Conservation (phyloP, 2,888 invertebrate species). For the Campoletis raptor region DNA sequence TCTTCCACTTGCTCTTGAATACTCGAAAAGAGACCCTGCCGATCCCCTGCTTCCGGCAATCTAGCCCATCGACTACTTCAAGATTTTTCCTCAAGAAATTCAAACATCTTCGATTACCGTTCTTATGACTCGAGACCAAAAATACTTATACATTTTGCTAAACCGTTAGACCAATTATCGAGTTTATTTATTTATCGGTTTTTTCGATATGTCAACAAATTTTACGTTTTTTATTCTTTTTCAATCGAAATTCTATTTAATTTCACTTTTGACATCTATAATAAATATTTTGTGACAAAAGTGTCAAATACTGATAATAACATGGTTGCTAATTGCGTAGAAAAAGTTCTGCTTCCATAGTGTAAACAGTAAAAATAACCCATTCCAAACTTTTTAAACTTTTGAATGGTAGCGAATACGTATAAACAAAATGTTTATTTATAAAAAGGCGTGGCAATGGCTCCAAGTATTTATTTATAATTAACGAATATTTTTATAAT, state of each 20-base stretch:
- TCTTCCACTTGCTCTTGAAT: slow-evolving; percentile 37
- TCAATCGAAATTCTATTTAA: not conserved
- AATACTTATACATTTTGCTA: slow-evolving; percentile 24
- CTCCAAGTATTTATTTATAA: not conserved
- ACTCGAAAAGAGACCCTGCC: slow-evolving; percentile 49
- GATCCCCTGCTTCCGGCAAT: slow-evolving; percentile 62
- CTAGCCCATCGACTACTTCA: slow-evolving; percentile 49
- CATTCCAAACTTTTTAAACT: not conserved
- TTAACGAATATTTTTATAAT: not conserved
- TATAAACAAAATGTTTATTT: not conserved
- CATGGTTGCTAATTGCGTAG: not conserved
- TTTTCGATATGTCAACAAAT: not conserved
- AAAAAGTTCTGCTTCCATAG: not conserved
- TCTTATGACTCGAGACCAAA: slow-evolving; percentile 16
- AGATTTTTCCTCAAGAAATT: slow-evolving; percentile 38
- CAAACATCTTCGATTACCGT: slow-evolving; percentile 51
- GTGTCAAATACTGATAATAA: not conserved
- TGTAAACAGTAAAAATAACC: not conserved
- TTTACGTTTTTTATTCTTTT: not conserved
- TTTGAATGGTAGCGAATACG: not conserved
- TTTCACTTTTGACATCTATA: not conserved
- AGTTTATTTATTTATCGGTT: not conserved
- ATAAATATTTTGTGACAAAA: not conserved
- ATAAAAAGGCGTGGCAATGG: not conserved
- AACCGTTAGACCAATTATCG: not conserved